phyloP scores from a whole-genome alignment of 2,113 vertebrate species.

The Rhinolophus ferrumequinum region DNA sequence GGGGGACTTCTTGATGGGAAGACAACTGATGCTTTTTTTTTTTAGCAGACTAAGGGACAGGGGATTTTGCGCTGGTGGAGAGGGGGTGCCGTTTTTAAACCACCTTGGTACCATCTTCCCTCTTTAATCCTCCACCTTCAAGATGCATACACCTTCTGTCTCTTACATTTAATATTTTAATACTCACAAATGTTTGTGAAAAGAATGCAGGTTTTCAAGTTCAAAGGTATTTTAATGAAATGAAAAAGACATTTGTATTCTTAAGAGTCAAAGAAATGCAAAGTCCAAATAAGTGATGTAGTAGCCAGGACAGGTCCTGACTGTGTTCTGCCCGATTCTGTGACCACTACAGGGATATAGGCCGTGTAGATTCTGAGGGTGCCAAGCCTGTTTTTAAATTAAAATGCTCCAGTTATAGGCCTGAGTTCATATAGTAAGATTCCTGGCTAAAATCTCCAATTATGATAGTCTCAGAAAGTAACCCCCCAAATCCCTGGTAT shows the following conservation, averaged over 20 bases:
- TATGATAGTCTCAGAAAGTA: neutral
- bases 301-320: neutral
- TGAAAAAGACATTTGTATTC: neutral
- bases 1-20: neutral
- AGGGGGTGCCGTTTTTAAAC: neutral
- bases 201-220: neutral
- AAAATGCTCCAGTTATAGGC: neutral
- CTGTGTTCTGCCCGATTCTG: neutral
- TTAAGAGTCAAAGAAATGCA: neutral
- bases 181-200: neutral
- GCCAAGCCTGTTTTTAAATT: neutral
- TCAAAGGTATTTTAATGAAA: neutral
- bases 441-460: neutral
- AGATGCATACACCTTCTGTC: neutral
- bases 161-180: neutral
- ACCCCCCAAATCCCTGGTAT: neutral
- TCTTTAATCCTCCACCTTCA: neutral
- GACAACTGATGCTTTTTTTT: neutral
- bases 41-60: neutral
- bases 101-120: neutral
- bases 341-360: neutral
- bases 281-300: neutral
- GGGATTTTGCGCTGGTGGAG: neutral
- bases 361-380: neutral
- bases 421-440: neutral